Base-by-base conservation (phyloP, 2,888 invertebrate species). In the Synanthedon vespiformis region DNA sequence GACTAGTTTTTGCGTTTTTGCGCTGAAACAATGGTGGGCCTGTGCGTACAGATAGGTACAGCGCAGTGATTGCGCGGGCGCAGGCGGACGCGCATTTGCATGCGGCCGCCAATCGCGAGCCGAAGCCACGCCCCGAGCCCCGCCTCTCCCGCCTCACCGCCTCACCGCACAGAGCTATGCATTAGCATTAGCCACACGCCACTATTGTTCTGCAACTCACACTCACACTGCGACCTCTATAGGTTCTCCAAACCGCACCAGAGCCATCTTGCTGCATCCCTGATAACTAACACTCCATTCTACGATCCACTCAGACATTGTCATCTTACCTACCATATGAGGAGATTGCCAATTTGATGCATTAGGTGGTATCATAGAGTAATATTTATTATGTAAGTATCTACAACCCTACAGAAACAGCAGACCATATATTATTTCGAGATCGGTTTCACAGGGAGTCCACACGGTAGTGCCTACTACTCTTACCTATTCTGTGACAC, bases 1-100 rank as follows among this genome's bases (percentile, higher is more conserved):
- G 63, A 59, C 68, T 64, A 16, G 48, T 48, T 50, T 58, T 56
- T 52, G 59, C 54, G 75, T 77, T 78, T 80, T 77, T 78, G 68
- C 54, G 52, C 56, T 53, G 59, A 66, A 68, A 80, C 80, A 80
- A 80, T 78, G 75, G 79, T 72, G 64, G 63, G 59, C 58, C 57
- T 52, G 65, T 61, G 65, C 56, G 54, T 51, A 34, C 34, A 34
- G 34, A 34, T 34, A 34, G 8, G 34, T 34, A 34, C 34, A 34
- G 34, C 34, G 34, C 53, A 52, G 61, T 60, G 76, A 72, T 71
- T 77, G 81, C 80, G 78, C 72, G 65, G 59, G 74, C 74, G 80
- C 75, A 67, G 72, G 75, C 70, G 70, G 69, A 68, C 63, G 59
- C 66, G 59, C 67, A 85, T 85, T 85, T 85, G 85, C 85, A 83